These are phyloP conservation scores for Beroe ovata DNA, from an alignment of 37 sponge, comb jelly and placozoan genomes.

Conservation along the genomic window DNA sequence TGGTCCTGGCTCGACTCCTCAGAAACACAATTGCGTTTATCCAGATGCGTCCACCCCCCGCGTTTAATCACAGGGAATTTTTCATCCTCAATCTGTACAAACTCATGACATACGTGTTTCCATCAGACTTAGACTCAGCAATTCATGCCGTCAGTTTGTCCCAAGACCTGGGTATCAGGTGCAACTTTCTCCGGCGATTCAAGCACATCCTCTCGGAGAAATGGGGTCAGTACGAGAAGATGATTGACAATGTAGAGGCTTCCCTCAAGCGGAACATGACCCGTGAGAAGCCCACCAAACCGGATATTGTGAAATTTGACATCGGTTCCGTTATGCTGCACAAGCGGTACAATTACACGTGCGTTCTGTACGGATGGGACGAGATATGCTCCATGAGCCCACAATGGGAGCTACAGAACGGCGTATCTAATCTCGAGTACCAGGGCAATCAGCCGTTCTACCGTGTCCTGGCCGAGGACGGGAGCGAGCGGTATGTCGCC, in stretches of 20 bases:
- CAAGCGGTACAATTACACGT: slow-evolving; percentile 75
- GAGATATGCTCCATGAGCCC: slow-evolving; percentile 72
- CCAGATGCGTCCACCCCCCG: background rate
- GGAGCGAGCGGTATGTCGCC: slow-evolving; percentile 73
- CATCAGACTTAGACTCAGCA: background rate
- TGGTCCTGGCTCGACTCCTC: background rate
- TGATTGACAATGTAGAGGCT: background rate
- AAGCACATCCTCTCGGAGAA: background rate
- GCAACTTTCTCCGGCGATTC: slow-evolving; percentile 8
- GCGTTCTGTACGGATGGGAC: slow-evolving; percentile 88
- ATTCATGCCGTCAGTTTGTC: background rate
- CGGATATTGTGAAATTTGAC: background rate
- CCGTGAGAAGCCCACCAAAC: slow-evolving; percentile 8
- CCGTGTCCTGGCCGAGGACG: slow-evolving; percentile 80
- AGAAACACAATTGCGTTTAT: background rate
- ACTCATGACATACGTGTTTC: background rate
- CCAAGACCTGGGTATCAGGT: slow-evolving; percentile 20
- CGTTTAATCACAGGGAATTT: background rate
- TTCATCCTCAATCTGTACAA: slow-evolving; percentile 53
- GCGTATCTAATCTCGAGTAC: slow-evolving; percentile 69
- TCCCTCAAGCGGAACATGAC: background rate
- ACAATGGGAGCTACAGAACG: slow-evolving; percentile 77
- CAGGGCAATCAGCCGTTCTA: slow-evolving; percentile 80
- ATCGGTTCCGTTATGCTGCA: slow-evolving; percentile 38
- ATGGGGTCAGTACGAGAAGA: background rate